These are phyloP conservation scores for Rhinolophus ferrumequinum DNA, from an alignment of 2,113 vertebrate species.

Conservation along the genomic window DNA sequence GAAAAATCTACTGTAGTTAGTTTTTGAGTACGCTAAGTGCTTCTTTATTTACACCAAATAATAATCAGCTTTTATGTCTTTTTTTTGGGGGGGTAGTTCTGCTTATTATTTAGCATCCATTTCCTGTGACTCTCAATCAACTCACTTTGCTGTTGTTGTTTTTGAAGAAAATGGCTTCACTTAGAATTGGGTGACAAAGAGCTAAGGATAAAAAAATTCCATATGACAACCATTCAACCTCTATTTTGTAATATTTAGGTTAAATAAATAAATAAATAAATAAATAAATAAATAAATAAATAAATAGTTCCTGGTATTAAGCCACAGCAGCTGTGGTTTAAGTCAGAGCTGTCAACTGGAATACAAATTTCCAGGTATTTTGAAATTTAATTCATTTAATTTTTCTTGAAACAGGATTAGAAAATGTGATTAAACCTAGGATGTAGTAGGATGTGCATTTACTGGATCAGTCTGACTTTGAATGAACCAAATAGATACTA, in stretches of 20 bases:
- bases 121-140: background rate
- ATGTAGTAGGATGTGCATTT: too few species aligned
- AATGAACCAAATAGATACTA: too few species aligned
- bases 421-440: too few species aligned
- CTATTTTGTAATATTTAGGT: slow-evolving; percentile 81
- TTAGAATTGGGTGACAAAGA: background rate
- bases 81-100: background rate
- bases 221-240: slow-evolving; percentile 73
- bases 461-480: too few species aligned
- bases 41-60: background rate
- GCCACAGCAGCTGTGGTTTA: background rate
- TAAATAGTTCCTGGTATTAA: slow-evolving; percentile 61
- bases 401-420: too few species aligned
- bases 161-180: slow-evolving; percentile 45
- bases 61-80: background rate
- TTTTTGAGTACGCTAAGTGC: background rate
- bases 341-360: background rate
- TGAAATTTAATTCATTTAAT: too few species aligned
- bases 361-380: background rate
- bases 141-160: background rate
- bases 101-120: background rate
- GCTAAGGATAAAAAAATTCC: slow-evolving; percentile 74
- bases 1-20: background rate
- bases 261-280: too few species aligned
- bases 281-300: slow-evolving; percentile 67